Percentiles rank a stretch among this genome's conserved stretches.
phyloP scores from a whole-genome alignment of 2,888 invertebrate genomes.

The Aphrophora alni region DNA sequence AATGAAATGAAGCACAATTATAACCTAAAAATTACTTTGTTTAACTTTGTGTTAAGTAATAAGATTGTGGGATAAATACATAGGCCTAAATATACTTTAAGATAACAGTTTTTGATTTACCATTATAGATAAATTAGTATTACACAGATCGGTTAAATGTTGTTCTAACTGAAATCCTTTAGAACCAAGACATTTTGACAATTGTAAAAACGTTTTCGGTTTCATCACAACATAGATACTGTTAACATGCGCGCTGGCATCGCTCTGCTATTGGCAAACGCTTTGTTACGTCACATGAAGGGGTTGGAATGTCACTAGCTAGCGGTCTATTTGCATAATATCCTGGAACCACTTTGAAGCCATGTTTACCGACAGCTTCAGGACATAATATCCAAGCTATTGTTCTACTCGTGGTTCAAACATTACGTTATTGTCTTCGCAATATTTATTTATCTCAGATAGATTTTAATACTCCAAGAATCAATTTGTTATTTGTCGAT shows the following conservation, averaged over 20 bases:
- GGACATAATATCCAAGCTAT: neutral
- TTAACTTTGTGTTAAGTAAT: no score
- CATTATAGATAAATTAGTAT: no score
- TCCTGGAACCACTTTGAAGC: constrained; percentile 3
- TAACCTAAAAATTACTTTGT: no score
- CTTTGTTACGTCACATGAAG: no score
- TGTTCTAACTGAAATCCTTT: no score
- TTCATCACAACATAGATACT: no score
- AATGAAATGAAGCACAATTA: no score
- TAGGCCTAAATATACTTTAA: no score
- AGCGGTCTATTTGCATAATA: neutral
- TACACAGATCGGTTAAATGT: no score
- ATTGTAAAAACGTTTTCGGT: neutral
- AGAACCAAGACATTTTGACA: neutral
- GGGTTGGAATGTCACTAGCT: neutral
- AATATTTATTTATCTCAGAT: neutral
- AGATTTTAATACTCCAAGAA: neutral
- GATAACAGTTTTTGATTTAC: no score
- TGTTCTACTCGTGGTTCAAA: constrained; percentile 2
- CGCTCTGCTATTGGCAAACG: neutral
- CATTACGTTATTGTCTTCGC: neutral
- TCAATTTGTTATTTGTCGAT: neutral
- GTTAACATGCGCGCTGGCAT: neutral
- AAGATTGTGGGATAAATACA: no score
- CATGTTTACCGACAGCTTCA: neutral